These are phyloP conservation scores for Rhynchotus rufescens DNA, from an alignment of 2,797 vertebrate genomes.

Conservation along the genomic window DNA sequence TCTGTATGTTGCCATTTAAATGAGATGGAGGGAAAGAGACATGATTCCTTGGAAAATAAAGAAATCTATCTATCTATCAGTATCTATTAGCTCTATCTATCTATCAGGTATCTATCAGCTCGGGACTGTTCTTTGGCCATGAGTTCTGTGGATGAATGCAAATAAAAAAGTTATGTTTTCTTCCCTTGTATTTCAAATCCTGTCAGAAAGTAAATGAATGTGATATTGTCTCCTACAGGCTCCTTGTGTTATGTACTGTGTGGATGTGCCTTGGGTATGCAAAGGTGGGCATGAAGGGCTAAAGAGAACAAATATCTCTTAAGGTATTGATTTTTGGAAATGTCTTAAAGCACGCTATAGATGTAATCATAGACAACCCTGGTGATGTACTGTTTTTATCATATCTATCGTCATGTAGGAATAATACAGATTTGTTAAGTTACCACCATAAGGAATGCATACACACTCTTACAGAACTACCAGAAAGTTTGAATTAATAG, in stretches of 20 bases:
- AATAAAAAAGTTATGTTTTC: not conserved
- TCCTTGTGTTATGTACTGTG: not conserved
- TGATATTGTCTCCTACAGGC: not conserved
- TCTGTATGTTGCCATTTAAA: not conserved
- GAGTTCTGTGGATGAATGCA: not conserved
- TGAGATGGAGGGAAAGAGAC: not conserved
- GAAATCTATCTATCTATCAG: no score
- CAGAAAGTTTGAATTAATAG: not conserved
- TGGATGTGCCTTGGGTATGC: not conserved
- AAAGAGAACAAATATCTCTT: not conserved
- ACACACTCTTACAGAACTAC: not conserved
- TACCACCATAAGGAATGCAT: not conserved
- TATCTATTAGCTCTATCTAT: no score
- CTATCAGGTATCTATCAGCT: not conserved
- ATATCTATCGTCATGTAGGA: not conserved
- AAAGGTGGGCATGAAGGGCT: not conserved
- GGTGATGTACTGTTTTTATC: not conserved
- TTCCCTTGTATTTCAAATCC: not conserved
- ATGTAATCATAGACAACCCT: not conserved
- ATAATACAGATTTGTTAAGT: not conserved
- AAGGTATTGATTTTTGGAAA: not conserved
- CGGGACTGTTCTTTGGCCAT: not conserved
- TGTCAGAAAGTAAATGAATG: not conserved
- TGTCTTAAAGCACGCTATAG: not conserved
- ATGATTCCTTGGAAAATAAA: not conserved